These are phyloP conservation scores for Caradrina clavipalpis DNA, from an alignment of 2,888 invertebrate genomes.

Conservation along the genomic window DNA sequence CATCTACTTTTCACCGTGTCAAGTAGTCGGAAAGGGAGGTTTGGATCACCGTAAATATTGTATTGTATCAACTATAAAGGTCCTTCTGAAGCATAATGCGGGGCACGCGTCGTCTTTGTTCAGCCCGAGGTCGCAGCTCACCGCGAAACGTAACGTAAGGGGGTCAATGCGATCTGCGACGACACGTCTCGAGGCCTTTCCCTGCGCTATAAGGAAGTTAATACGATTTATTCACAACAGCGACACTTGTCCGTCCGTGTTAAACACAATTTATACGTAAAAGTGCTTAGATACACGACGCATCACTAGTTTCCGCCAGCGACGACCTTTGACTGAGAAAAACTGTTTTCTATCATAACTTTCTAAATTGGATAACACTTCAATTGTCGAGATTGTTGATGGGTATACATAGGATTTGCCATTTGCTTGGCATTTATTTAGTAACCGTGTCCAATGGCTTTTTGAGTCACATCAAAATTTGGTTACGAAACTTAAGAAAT, in stretches of 20 bases:
- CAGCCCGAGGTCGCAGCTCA: slow-evolving; percentile 61
- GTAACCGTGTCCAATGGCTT: slow-evolving; percentile 16
- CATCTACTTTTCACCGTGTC: neutral
- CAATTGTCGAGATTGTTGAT: slow-evolving; percentile 29
- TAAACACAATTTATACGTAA: slow-evolving; percentile 51
- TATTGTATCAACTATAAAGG: slow-evolving; percentile 45
- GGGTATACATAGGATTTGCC: slow-evolving; percentile 16
- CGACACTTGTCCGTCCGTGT: slow-evolving; percentile 42
- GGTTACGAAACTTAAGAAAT: slow-evolving; percentile 13
- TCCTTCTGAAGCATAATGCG: slow-evolving; percentile 65
- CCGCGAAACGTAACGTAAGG: slow-evolving; percentile 70
- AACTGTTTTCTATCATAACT: slow-evolving; percentile 45
- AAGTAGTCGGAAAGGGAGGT: slow-evolving; percentile 16
- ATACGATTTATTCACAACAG: slow-evolving; percentile 70
- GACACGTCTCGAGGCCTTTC: slow-evolving; percentile 79
- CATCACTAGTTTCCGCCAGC: slow-evolving; percentile 39
- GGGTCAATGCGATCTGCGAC: slow-evolving; percentile 81
- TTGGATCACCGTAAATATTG: slow-evolving; percentile 56
- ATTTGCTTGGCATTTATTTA: slow-evolving; percentile 34
- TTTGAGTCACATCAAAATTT: slow-evolving; percentile 13
- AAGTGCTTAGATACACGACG: slow-evolving; percentile 32
- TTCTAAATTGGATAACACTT: slow-evolving; percentile 55
- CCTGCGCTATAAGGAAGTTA: slow-evolving; percentile 76
- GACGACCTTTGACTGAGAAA: slow-evolving; percentile 51
- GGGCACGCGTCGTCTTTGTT: slow-evolving; percentile 72